Base-by-base conservation (phyloP, 2,113 vertebrate species). In the Oryzias melastigma region DNA sequence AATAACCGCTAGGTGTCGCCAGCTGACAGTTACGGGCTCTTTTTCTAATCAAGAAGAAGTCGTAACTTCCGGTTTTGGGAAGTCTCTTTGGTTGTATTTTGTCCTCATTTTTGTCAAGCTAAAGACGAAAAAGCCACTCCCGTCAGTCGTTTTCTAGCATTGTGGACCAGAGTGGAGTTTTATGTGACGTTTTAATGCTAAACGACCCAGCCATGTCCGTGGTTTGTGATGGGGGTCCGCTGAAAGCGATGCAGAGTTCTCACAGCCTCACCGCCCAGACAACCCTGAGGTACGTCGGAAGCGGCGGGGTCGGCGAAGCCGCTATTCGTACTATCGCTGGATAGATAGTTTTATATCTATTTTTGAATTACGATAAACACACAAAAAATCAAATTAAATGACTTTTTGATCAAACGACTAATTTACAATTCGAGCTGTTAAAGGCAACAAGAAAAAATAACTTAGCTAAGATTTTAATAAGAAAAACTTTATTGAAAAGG, bases 161-260 rank as follows among this genome's bases (percentile, higher is more conserved):
- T 17, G 0, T 2, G 17, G 19, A 10, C 16, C 17, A 58, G 18
- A 14, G 55, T 41, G 45, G 42, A 19, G 29, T 78, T 88, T 62
- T 5, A 89, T 88, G 84, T 35, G 40, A 81, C 53, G 63, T 41
- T 65, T 62, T n/a, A 0, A 75, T 67, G 74, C 54, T 74, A 43
- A 66, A 78, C 47, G 68, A 83, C 20, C 75, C 52, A 88, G 75
- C 63, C 25, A 92, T 92, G 91, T 91, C 89, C 64, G 87, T 88
- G 74, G 82, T 90, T 66, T 91, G 91, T 80, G 90, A 92, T 68
- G 90, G 89, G 60, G 89, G 73, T 61, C 73, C 82, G 40, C 67
- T 89, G 73, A 86, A 89, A 76, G 85, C 85, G 85, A 89, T 92
- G 84, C 91, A 88, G 90, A 87, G 84, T 74, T 80, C 90, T 29